Evolutionary conservation across 2,888 invertebrate genomes (phyloP), one percentile per base, ranked within the genome.

Genomic region (Scaeva pyrastri): DNA sequence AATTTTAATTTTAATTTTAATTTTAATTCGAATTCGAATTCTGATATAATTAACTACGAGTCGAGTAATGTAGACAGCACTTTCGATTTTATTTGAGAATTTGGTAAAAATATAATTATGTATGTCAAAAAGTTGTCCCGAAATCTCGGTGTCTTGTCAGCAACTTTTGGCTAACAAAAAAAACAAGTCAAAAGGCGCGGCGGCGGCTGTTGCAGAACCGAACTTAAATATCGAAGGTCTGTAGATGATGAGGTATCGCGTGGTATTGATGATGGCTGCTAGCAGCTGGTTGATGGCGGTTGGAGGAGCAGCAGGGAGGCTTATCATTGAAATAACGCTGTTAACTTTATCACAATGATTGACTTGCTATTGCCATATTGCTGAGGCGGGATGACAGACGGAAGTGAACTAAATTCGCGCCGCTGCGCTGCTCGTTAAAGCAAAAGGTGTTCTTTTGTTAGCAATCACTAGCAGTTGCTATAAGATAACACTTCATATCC

Each of bases 401-500:
- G 72, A 72, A 72, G 64, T 72, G 77, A 77, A 72, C 50, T 36
- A 41, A 77, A 82, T 82, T 71, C 64, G 56, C 55, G 64, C 66
- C 48, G 31, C 19, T 60, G 31, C 31, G 31, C 31, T 31, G 16
- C 16, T 41, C 45, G 62, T 60, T 39, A 66, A n/a, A 45, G 73
- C 55, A 26, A 52, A 55, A 62, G 78, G 45, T 41, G 77, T 60
- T 84, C 50, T 71, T 79, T 79, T 64, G 74, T 71, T 71, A 66
- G 71, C 58, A 79, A 60, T 56, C 75, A 72, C n/a, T 60, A 26
- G 64, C 39, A 62, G 80, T 72, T 80, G 55, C 43, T 31, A 19
- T 12, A 16, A 85, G 80, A 85, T 85, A 75, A 76, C 66, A 73
- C 72, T 50, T 80, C 81, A 73, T 73, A 85, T 81, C 81, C 81